A percentile compares a stretch with the other conserved stretches of the same genome.
phyloP scores from a whole-genome alignment of 2,113 vertebrate genomes.

The Sphyrna mokarran region DNA sequence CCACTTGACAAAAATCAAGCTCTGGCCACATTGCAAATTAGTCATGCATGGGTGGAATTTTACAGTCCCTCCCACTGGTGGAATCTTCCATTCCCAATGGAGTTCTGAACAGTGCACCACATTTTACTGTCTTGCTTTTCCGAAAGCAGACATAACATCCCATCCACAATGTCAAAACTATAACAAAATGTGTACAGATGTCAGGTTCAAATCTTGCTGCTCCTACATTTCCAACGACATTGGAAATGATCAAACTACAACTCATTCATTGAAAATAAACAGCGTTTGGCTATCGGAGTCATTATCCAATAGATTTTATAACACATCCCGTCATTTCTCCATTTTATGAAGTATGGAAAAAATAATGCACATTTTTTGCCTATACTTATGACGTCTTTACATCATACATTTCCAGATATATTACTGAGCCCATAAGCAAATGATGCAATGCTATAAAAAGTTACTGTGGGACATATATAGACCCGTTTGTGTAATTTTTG shows the following conservation, averaged over 20 bases:
- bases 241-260: not conserved
- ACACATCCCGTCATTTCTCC: not conserved
- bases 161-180: too few relatives aligned
- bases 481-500: not conserved
- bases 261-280: not conserved
- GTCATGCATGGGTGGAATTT: not conserved
- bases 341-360: not conserved
- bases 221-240: not conserved
- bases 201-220: not conserved
- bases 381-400: not conserved
- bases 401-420: not conserved
- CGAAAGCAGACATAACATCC: too few relatives aligned
- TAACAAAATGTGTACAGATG: not conserved
- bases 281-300: not conserved
- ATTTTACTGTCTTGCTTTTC: too few relatives aligned
- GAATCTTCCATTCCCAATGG: too few relatives aligned
- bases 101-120: too few relatives aligned
- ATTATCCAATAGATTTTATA: too few relatives aligned
- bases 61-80: too few relatives aligned
- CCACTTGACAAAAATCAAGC: not conserved
- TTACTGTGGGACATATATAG: not conserved
- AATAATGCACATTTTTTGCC: not conserved
- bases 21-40: not conserved
- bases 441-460: conserved; percentile 14
- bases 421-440: conserved; percentile 13